A percentile compares a stretch with the other conserved stretches of the same genome.
Evolutionary conservation across 2,888 invertebrate species (phyloP).

Genomic region (Salticus scenicus): DNA sequence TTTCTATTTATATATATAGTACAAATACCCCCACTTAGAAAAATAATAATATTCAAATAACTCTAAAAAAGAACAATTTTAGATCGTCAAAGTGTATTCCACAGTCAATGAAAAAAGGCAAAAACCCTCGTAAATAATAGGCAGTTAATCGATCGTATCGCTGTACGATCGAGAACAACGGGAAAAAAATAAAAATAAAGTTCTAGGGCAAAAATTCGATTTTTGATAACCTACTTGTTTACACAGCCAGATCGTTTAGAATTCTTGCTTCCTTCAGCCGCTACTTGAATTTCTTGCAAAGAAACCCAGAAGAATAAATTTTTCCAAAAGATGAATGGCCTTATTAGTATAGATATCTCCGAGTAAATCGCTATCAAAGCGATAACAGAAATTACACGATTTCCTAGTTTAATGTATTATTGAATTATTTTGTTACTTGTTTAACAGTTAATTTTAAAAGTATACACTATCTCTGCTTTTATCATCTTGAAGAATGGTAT

Average conservation of each 20-base stretch:
- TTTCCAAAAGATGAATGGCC: background rate
- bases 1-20: too few species aligned
- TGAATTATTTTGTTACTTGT: too few species aligned
- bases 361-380: background rate
- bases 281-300: background rate
- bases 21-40: too few species aligned
- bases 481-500: too few species aligned
- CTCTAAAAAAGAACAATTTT: background rate
- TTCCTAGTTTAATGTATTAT: too few species aligned
- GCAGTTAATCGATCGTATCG: constrained; percentile 2
- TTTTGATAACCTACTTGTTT: constrained; percentile 44
- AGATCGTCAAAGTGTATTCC: background rate
- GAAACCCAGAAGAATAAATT: background rate
- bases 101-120: background rate
- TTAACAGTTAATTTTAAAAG: too few species aligned
- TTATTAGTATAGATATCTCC: background rate
- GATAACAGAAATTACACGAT: too few species aligned
- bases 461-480: too few species aligned
- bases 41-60: background rate
- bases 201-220: constrained; percentile 20
- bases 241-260: constrained; percentile 22
- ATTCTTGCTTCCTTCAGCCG: background rate
- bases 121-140: background rate
- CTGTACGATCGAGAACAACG: background rate
- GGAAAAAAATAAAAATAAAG: constrained; percentile 12